Evolutionary conservation across 2,888 invertebrate genomes (phyloP), one percentile per base, ranked within the genome.

Genomic region (Rutpela maculata): DNA sequence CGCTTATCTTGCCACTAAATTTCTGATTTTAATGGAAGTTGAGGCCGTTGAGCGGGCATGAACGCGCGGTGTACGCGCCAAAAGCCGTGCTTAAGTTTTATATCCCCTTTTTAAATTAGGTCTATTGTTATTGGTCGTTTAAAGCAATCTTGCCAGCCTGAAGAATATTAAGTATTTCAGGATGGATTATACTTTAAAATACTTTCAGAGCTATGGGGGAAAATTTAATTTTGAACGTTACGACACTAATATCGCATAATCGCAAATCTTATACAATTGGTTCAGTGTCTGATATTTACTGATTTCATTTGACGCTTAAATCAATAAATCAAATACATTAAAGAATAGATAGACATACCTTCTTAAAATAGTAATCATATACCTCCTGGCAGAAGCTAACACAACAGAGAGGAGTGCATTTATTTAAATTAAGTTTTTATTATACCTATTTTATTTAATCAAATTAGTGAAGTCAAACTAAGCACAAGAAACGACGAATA

Each of bases 21-120:
- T 91, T 90, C 90, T 90, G 90, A 91, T 91, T 91, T 91, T 91
- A 91, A 91, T 91, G 91, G 91, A 90, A 91, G 88, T 89, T 89
- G 90, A 88, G 89, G 90, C 90, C 90, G 90, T 90, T 89, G 89
- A 88, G 89, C 82, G 83, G 83, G 83, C 72, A 80, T 78, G 83
- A 80, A 81, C 81, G 84, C 81, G 80, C 84, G 82, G 84, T 82
- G 83, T 85, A 85, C 86, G 86, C 87, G 86, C 87, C 86, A 84
- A 88, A 86, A 87, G 87, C 86, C 84, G 85, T 85, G 84, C 88
- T 89, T 87, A 88, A 87, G 85, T 88, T 89, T 89, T 88, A 89
- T 86, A 85, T 81, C 83, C 86, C 85, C 87, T 89, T 89, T 89
- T 89, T 89, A 89, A 89, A 89, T 89, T 89, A 89, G 88, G 88